Evolutionary conservation across 2,113 vertebrate genomes (phyloP), one percentile per base, ranked within the genome.

Genomic region (Chlamydotis undulata): DNA sequence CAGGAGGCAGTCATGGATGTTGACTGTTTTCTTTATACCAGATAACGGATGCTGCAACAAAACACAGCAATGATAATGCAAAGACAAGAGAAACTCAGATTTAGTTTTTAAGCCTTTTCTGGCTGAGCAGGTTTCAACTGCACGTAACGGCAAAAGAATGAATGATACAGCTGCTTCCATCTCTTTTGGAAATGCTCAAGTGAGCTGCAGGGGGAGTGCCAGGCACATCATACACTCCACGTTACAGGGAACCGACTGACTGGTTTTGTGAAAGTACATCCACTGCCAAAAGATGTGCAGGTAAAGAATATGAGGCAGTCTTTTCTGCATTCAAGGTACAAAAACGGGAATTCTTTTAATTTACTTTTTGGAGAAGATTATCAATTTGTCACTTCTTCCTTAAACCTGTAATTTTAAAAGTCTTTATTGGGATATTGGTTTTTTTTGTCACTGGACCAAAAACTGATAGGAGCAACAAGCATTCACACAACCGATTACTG

Each of bases 1-100:
- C 86, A 98, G 97, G 92, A 98, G 98, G 97, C 98, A 99, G 97
- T 98, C 97, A 97, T 98, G 98, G 98, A 98, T 98, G 97, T 98
- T 98, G 97, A 98, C 96, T 98, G 89, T 98, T 98, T 98, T 98
- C 97, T 98, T 97, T 85, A 90, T 97, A 97, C 96, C 98, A 98
- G 94, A 96, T 97, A 98, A 98, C 96, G 55, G 7, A 31, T 37
- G 19, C 53, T 95, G 87, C 87, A 94, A 96, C 91, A 97, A 97
- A 98, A 96, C 77, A 96, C 69, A 93, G 94, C 87, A 91, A 87
- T 49, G 14, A 95, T 89, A 73, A 91, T 63, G 57, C 93, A 84
- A 89, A 80, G 43, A 52, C 19, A 59, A 93, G 77, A 96, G 79
- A 83, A 53, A 31, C 5, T 81, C 75, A 47, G 55, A 86, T 83